Conservation (phyloP, 2,113 vertebrate genomes). For the Catagonus wagneri region DNA sequence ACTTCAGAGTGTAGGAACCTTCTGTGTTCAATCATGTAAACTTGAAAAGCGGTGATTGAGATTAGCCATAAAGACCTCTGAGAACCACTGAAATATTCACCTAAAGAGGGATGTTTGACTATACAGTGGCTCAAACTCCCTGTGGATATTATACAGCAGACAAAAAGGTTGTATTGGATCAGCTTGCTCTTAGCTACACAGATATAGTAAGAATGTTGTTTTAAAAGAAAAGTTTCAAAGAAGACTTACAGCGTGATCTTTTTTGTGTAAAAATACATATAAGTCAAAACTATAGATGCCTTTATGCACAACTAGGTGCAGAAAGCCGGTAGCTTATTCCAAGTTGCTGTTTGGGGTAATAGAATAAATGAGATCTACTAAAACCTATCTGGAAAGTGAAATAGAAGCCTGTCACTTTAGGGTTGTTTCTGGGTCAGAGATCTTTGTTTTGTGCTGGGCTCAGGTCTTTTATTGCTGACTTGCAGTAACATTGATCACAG, state of each 20-base stretch:
- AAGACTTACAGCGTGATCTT: neutral
- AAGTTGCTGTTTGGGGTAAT: neutral
- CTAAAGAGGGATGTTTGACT: neutral
- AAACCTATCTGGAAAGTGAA: neutral
- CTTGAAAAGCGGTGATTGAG: neutral
- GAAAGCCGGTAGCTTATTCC: neutral
- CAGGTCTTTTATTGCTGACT: neutral
- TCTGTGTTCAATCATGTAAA: neutral
- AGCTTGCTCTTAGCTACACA: neutral
- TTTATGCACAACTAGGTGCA: neutral
- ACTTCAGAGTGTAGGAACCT: neutral
- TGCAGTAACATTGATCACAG: neutral
- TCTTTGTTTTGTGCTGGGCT: neutral
- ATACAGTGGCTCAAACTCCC: neutral
- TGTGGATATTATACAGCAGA: neutral
- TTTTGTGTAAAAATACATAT: neutral
- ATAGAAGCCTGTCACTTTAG: neutral
- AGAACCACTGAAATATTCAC: neutral
- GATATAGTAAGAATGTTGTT: neutral
- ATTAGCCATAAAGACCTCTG: neutral
- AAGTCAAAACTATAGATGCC: neutral
- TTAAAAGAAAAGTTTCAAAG: neutral
- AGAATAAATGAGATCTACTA: neutral
- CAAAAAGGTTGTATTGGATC: neutral
- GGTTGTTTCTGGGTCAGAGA: neutral